Evolutionary conservation across 2,888 invertebrate genomes (phyloP).

Genomic region (Sympetrum striolatum): DNA sequence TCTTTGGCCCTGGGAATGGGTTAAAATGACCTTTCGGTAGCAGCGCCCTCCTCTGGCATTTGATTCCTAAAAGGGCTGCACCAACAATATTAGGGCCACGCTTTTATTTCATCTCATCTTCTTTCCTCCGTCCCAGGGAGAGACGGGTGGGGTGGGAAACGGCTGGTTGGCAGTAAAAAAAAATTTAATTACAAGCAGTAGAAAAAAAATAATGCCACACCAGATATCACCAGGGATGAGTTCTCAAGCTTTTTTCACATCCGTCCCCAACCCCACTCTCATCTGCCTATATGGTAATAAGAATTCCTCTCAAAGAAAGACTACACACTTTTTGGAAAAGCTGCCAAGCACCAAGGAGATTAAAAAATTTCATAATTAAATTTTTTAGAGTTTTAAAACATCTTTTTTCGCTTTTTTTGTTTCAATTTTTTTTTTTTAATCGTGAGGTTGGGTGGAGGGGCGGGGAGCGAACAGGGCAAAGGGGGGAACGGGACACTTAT

Average conservation of each 20-base stretch:
- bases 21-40: neutral
- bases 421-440: slow-evolving; percentile 10
- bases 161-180: slow-evolving; percentile 39
- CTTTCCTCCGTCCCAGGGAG: slow-evolving; percentile 29
- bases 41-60: neutral
- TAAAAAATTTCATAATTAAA: slow-evolving; percentile 44
- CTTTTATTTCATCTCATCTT: neutral
- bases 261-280: slow-evolving; percentile 36
- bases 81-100: too few species aligned
- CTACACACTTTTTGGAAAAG: slow-evolving; percentile 44
- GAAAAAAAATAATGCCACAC: slow-evolving; percentile 39
- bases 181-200: slow-evolving; percentile 39
- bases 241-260: neutral
- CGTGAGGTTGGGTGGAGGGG: neutral
- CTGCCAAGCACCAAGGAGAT: slow-evolving; percentile 44
- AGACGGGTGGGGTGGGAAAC: slow-evolving; percentile 41
- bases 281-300: slow-evolving; percentile 41
- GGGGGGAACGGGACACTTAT: neutral
- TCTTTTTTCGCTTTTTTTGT: slow-evolving; percentile 18
- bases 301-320: slow-evolving; percentile 40
- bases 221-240: slow-evolving; percentile 37
- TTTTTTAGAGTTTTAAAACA: slow-evolving; percentile 9
- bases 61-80: neutral
- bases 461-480: neutral
- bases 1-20: slow-evolving; percentile 46